Conservation (phyloP, 2,797 vertebrate genomes). For the Mallotus villosus region DNA sequence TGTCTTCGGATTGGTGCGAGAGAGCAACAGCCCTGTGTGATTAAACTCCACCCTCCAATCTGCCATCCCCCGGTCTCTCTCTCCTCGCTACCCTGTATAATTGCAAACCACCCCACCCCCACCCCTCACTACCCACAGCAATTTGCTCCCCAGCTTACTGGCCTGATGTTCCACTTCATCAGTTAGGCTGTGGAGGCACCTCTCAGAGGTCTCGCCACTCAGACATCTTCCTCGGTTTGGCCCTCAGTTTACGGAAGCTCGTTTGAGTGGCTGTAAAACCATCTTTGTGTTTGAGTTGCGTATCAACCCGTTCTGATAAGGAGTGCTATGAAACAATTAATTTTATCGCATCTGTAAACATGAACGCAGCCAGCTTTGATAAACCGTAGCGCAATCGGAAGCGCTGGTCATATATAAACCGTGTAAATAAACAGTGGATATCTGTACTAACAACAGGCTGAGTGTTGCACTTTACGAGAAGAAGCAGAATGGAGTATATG, state of each 20-base stretch:
- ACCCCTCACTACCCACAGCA: neutral
- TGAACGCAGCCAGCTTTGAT: constrained; percentile 24
- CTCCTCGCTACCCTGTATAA: neutral
- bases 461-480: neutral
- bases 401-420: neutral
- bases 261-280: neutral
- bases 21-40: neutral
- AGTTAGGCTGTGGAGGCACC: neutral
- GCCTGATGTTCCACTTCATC: neutral
- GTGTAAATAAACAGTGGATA: constrained; percentile 3
- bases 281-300: constrained; percentile 20
- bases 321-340: neutral
- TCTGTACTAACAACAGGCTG: neutral
- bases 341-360: constrained; percentile 39
- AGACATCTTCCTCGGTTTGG: neutral
- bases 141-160: neutral
- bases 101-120: neutral
- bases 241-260: neutral
- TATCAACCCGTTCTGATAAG: constrained; percentile 34
- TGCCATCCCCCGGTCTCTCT: neutral
- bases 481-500: neutral
- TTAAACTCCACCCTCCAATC: neutral
- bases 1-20: no score
- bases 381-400: neutral
- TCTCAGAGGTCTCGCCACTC: neutral